Evolutionary conservation across 2,797 vertebrate genomes (phyloP).

Genomic region (Podarcis siculus): DNA sequence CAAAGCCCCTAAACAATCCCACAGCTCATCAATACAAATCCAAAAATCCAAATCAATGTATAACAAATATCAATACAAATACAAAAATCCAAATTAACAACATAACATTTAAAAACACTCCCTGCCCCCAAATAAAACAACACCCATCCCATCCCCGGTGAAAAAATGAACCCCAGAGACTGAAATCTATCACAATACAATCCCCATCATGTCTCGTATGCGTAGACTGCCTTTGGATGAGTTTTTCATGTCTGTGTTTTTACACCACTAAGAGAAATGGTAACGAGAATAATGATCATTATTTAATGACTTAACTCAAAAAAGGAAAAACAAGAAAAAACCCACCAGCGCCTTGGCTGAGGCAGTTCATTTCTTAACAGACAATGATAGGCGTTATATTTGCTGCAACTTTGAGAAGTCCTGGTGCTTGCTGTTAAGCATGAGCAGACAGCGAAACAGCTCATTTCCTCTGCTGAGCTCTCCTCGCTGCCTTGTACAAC

Average conservation of each 20-base stretch:
- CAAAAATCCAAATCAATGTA: too few relatives aligned
- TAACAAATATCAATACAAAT: too few relatives aligned
- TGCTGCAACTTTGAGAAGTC: constrained; percentile 65
- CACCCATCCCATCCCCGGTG: too few relatives aligned
- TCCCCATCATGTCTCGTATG: neutral
- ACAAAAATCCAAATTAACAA: too few relatives aligned
- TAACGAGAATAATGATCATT: constrained; percentile 20
- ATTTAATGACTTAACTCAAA: constrained; percentile 46
- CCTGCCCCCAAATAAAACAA: too few relatives aligned
- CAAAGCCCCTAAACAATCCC: too few relatives aligned
- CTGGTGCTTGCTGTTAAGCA: constrained; percentile 76
- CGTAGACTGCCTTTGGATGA: constrained; percentile 4
- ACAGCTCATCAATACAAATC: too few relatives aligned
- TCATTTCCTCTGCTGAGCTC: constrained; percentile 80
- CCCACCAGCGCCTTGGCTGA: neutral
- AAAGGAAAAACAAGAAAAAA: neutral
- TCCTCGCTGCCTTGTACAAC: constrained; percentile 81
- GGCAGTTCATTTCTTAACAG: constrained; percentile 68
- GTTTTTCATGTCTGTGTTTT: neutral
- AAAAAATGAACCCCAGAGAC: constrained; percentile 8
- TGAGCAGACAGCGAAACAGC: constrained; percentile 79
- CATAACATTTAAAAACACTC: too few relatives aligned
- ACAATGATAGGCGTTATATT: constrained; percentile 69
- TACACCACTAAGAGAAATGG: constrained; percentile 5
- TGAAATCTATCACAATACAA: constrained; percentile 36